A percentile compares a stretch with the other conserved stretches of the same genome.
Evolutionary conservation across 2,113 vertebrate genomes (phyloP).

Genomic region (Campylomormyrus tamandua): DNA sequence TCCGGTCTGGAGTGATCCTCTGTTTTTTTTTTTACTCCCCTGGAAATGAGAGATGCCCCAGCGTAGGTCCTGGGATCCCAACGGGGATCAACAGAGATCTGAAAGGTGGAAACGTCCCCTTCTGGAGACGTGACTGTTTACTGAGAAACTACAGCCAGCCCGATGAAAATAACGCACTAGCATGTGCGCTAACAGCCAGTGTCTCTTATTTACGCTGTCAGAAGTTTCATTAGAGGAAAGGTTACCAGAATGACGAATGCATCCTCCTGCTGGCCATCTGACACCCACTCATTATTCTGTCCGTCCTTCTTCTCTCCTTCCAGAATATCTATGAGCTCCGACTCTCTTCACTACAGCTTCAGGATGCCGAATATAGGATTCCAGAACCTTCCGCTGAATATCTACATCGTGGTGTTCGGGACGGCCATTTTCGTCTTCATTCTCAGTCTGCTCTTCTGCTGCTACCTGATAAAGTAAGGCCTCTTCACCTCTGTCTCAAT

Average conservation of each 20-base stretch:
- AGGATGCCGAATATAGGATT: conserved; percentile 99
- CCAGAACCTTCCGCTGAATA: conserved; percentile 98
- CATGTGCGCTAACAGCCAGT: background rate
- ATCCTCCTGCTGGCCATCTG: background rate
- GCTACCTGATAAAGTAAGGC: conserved; percentile 94
- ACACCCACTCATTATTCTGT: background rate
- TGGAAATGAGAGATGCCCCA: background rate
- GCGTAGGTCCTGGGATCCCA: background rate
- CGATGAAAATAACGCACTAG: background rate
- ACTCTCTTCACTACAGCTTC: conserved; percentile 91
- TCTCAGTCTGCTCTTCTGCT: conserved; percentile 98
- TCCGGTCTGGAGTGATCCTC: background rate
- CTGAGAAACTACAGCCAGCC: background rate
- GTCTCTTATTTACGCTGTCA: background rate
- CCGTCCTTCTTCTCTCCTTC: conserved; percentile 28
- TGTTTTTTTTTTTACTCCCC: no score
- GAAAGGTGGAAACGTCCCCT: background rate
- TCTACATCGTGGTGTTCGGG: conserved; percentile 98
- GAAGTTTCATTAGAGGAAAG: background rate
- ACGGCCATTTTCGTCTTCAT: conserved; percentile 98
- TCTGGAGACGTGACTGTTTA: background rate
- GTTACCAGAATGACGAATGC: background rate
- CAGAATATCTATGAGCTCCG: conserved; percentile 93
- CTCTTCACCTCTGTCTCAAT: background rate
- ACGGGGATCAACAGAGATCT: background rate